Evolutionary conservation across 2,888 invertebrate genomes (phyloP), one percentile per base, ranked within the genome.

Genomic region (Silvanus unidentatus): DNA sequence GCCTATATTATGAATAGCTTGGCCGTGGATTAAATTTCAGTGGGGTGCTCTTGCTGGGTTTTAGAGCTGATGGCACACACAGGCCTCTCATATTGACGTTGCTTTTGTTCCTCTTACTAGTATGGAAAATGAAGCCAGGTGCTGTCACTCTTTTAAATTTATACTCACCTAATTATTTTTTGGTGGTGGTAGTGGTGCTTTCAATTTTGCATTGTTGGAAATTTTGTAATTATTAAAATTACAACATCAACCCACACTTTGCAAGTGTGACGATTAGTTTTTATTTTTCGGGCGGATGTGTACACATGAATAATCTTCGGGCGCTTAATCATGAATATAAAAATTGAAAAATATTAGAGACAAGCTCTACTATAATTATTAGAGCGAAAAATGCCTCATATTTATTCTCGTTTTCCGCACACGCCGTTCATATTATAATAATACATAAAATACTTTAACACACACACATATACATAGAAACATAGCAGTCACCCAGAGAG

Each of bases 291-390:
- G n/a, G n/a, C n/a, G n/a, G n/a, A n/a, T n/a, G n/a, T n/a, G n/a
- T n/a, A n/a, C n/a, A n/a, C n/a, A 49, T 58, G 57, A 61, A 60
- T 61, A 57, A 56, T 55, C 57, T 48, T 50, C 48, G 53, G 48
- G 49, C 54, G 48, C 54, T 63, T 60, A 63, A 59, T 65, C 62
- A 65, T 57, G 50, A 58, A 61, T 57, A 56, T 59, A 55, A 54
- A 64, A 68, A 68, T 68, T 68, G 67, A 68, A 67, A 68, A 64
- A 68, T 66, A 68, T 67, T 66, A 63, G 62, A 57, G 60, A 57
- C 62, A 60, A 60, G 59, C 22, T 22, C 61, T 64, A 60, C 64
- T 63, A 65, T 69, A 68, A 69, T 69, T 69, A 69, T 67, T 66
- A 63, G 60, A 60, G 64, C 62, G 66, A 66, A 66, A 66, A 67